Evolutionary conservation across 2,113 vertebrate species (phyloP), one percentile per base, ranked within the genome.

Genomic region (Phoenicopterus ruber): DNA sequence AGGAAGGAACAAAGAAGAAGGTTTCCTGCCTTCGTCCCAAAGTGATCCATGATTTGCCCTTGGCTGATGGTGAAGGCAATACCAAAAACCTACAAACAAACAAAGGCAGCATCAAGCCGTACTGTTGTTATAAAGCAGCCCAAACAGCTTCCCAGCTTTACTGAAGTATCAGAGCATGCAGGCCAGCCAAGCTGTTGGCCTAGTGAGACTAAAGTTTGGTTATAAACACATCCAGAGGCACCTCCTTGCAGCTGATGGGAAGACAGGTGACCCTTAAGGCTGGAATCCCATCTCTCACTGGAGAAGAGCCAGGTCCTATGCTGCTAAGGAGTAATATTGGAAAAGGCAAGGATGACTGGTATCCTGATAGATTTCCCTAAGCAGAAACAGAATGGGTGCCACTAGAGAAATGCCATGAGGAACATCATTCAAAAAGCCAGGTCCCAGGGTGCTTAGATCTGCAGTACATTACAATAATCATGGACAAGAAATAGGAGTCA

Each of bases 11-110:
- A 98, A 79, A 99, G 98, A 91, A 99, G 98, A 84, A 99, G 97
- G 95, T 99, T 99, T 74, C 99, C 99, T 2, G 96, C 97, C 55
- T 93, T 95, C 5, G 98, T 99, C 70, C 98, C 98, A 93, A 98
- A 99, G 62, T 2, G 34, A 67, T 99, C 98, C 2, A 99, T 98
- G 62, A 99, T 98, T 95, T 98, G 98, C 22, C 99, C 99, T 96
- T 99, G 98, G 79, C 96, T 50, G n/a, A 99, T 98, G 90, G 99
- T 99, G 96, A 99, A 99, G 91, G 98, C 98, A 94, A 99, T 99
- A 87, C 99, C 99, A 94, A 99, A 99, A 72, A 99, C 97, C 99
- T 99, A 97, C 74, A 77, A 97, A 74, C 94, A 18, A 54, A 95
- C 47, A 97, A 91, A 92, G 55, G 40, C 69, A 86, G 34, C 52